A percentile compares a stretch with the other conserved stretches of the same genome.
These are phyloP conservation scores for Arizona elegans DNA, from an alignment of 2,113 vertebrate species.

Conservation along the genomic window DNA sequence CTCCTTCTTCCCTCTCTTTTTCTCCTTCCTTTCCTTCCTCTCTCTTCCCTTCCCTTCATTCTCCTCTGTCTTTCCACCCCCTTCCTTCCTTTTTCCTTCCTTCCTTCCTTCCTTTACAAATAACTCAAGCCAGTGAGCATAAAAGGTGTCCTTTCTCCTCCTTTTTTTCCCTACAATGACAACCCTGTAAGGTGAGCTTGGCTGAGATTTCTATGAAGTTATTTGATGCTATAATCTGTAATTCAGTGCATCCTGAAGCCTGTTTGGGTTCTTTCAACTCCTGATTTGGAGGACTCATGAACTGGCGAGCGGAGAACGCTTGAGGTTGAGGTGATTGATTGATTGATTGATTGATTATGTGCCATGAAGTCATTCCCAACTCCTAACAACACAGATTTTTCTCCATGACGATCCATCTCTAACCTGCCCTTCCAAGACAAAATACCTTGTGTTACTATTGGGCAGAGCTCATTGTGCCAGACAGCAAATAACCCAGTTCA, in stretches of 20 bases:
- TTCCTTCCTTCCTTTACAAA: neutral
- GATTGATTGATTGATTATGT: neutral
- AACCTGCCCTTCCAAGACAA: neutral
- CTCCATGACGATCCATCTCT: neutral
- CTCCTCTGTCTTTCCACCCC: too few species aligned
- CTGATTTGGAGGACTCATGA: neutral
- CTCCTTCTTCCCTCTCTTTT: too few species aligned
- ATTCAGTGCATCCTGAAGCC: neutral
- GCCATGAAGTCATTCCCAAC: neutral
- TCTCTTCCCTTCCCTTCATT: fast-evolving
- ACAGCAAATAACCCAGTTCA: neutral
- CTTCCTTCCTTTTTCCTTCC: too few species aligned
- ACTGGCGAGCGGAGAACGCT: neutral
- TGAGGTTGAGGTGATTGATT: neutral
- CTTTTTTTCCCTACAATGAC: neutral
- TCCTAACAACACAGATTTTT: neutral
- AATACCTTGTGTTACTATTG: neutral
- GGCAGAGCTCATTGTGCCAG: neutral
- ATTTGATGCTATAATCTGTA: neutral
- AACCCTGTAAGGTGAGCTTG: neutral
- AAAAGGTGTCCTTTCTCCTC: neutral
- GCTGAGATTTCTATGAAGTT: neutral
- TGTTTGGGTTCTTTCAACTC: neutral
- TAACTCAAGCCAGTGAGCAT: neutral
- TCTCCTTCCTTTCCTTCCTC: too few species aligned